Percentiles rank a stretch among this genome's conserved stretches.
Evolutionary conservation across 2,797 vertebrate species (phyloP).

Genomic region (Pterois miles): DNA sequence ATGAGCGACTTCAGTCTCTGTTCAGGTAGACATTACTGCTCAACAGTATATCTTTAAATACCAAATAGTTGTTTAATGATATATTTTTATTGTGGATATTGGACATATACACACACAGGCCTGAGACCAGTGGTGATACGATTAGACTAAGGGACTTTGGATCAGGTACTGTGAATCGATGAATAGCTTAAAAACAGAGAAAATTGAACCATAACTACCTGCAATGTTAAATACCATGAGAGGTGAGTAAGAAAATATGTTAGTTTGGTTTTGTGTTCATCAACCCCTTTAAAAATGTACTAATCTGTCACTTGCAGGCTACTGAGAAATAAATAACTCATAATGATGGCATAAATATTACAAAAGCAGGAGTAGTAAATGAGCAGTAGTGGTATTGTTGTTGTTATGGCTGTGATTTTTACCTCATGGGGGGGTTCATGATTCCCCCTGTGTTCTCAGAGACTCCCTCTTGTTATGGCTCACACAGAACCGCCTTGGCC

Average conservation of each 20-base stretch:
- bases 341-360: not conserved
- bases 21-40: too few relatives aligned
- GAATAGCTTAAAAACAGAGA: not conserved
- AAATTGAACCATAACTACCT: not conserved
- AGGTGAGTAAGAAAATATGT: not conserved
- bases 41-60: too few relatives aligned
- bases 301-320: not conserved
- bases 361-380: not conserved
- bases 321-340: not conserved
- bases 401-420: not conserved
- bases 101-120: not conserved
- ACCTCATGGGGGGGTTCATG: not conserved
- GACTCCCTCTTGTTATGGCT: constrained; percentile 34
- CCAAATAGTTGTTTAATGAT: too few relatives aligned
- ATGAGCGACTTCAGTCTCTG: too few relatives aligned
- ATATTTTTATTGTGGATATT: too few relatives aligned
- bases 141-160: not conserved
- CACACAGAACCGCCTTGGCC: constrained; percentile 39
- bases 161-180: not conserved
- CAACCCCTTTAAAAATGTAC: not conserved
- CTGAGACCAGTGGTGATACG: not conserved
- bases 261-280: not conserved
- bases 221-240: not conserved
- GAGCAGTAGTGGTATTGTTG: not conserved
- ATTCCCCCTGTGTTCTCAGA: constrained; percentile 19